phyloP scores from a whole-genome alignment of 1,140 invertebrate genomes.

The Octopus bimaculoides region DNA sequence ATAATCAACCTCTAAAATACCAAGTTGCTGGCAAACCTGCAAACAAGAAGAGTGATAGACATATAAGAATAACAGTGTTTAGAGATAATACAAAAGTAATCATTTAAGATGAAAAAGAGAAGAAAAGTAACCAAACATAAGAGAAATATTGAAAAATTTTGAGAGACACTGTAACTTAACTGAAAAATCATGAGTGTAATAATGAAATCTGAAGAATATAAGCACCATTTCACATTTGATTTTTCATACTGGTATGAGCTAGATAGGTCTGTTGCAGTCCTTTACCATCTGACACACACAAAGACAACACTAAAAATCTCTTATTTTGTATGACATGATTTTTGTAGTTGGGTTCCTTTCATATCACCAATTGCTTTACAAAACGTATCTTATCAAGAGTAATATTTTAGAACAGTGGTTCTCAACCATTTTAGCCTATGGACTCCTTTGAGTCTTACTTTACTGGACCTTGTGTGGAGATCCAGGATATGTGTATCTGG shows the following conservation, averaged over 20 bases:
- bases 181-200: background rate
- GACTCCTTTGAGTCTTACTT: no score
- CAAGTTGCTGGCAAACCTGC: conserved; percentile 77
- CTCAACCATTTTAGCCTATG: no score
- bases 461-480: no score
- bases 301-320: no score
- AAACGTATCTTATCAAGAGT: no score
- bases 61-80: background rate
- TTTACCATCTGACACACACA: no score
- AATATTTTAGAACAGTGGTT: no score
- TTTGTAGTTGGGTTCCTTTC: no score
- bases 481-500: no score
- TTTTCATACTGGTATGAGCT: background rate
- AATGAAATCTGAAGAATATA: background rate
- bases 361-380: no score
- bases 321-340: no score
- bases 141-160: background rate
- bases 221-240: background rate
- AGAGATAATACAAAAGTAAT: background rate
- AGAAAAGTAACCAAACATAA: background rate
- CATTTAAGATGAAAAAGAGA: background rate
- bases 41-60: conserved; percentile 31
- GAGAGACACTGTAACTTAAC: background rate
- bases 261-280: no score
- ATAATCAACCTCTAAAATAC: conserved; percentile 82